phyloP scores from a whole-genome alignment of 2,113 vertebrate species.

The Corythaeola cristata region DNA sequence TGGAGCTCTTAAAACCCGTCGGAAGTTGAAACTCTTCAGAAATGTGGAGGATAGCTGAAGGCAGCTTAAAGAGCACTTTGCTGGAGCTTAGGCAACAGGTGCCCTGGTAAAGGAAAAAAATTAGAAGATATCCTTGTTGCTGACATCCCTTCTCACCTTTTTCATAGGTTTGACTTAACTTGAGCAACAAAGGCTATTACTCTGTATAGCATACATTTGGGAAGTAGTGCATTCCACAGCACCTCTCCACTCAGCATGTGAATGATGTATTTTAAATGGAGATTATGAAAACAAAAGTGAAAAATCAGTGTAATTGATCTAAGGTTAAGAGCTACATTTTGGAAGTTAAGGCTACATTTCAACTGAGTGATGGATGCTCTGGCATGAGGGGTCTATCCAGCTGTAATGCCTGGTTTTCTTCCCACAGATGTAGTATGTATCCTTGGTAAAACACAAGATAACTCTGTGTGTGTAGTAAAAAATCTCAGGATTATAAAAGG shows the following conservation, averaged over 20 bases:
- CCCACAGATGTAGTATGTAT: neutral
- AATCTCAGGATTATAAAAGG: neutral
- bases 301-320: slow-evolving; percentile 7
- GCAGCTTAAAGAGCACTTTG: neutral
- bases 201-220: neutral
- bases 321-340: slow-evolving; percentile 20
- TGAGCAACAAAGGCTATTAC: neutral
- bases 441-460: neutral
- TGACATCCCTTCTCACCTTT: neutral
- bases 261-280: neutral
- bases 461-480: neutral
- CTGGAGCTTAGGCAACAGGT: neutral
- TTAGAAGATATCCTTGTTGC: neutral
- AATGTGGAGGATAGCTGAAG: neutral
- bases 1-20: neutral
- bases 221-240: neutral
- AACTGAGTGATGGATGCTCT: neutral
- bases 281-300: neutral
- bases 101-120: neutral
- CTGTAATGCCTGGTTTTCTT: neutral
- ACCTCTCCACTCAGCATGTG: neutral
- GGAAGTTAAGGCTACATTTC: neutral
- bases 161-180: neutral
- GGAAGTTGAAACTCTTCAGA: neutral
- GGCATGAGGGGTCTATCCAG: neutral